Percentiles rank a stretch among this genome's conserved stretches.
Evolutionary conservation across 1,140 invertebrate genomes (phyloP).

Genomic region (Rhyacophila brunnea): DNA sequence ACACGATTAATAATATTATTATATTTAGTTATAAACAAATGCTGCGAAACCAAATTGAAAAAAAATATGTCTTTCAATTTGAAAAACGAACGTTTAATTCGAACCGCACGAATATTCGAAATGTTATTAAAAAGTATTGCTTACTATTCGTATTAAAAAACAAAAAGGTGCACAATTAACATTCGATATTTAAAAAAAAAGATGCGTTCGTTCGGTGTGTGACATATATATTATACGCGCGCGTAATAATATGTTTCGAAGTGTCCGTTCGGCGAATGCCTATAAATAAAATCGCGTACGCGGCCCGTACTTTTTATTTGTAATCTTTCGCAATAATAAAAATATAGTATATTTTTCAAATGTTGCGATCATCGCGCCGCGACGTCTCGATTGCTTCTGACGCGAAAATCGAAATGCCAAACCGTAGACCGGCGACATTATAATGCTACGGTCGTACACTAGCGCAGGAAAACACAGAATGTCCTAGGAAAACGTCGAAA

Average conservation of each 20-base stretch:
- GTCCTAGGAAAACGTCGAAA: no score
- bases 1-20: no score
- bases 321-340: background rate
- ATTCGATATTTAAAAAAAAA: background rate
- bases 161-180: background rate
- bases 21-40: no score
- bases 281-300: background rate
- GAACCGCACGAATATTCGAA: no score
- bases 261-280: background rate
- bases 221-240: slow-evolving; percentile 8
- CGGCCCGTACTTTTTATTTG: background rate
- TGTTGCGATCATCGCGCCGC: slow-evolving; percentile 17
- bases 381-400: slow-evolving; percentile 27
- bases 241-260: slow-evolving; percentile 9
- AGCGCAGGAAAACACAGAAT: no score
- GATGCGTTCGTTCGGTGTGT: slow-evolving; percentile 15
- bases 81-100: no score
- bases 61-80: no score
- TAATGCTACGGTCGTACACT: no score
- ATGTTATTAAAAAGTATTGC: no score
- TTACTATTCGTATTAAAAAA: no score
- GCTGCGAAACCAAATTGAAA: no score
- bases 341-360: background rate
- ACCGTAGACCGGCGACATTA: no score
- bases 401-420: background rate